Evolutionary conservation across 53 echinoderm and acorn worm genomes (phyloP).

Genomic region (Henricia sp.): DNA sequence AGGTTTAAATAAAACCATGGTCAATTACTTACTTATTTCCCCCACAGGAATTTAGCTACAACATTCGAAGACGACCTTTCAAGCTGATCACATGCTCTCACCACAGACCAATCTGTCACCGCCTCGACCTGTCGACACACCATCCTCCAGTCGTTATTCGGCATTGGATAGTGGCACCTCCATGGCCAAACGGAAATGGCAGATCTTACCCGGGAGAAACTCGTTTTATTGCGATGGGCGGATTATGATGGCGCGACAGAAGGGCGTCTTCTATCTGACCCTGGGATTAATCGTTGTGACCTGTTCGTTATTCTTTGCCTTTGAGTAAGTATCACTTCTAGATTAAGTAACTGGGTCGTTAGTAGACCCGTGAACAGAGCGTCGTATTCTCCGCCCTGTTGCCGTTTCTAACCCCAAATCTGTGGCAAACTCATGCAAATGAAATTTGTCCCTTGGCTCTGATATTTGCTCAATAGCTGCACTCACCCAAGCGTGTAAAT

Average conservation of each 20-base stretch:
- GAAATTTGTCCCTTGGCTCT: no score
- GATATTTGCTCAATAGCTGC: no score
- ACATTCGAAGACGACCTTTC: no score
- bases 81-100: constrained; percentile 46
- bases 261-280: constrained; percentile 91
- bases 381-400: no score
- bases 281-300: constrained; percentile 80
- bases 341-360: no score
- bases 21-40: neutral
- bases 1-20: neutral
- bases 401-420: no score
- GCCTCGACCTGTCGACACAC: constrained; percentile 25
- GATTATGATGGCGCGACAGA: constrained; percentile 92
- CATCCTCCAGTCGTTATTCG: constrained; percentile 39
- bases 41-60: neutral
- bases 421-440: no score
- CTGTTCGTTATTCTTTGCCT: constrained; percentile 90
- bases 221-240: constrained; percentile 90
- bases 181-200: constrained; percentile 83
- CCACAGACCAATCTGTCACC: constrained; percentile 29
- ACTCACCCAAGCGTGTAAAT: no score
- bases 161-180: constrained; percentile 31
- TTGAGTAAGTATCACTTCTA: constrained; percentile 89
- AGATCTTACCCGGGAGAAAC: constrained; percentile 91
- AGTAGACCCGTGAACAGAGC: no score